Base-by-base conservation (phyloP, 2,113 vertebrate species). In the Saimiri boliviensis region DNA sequence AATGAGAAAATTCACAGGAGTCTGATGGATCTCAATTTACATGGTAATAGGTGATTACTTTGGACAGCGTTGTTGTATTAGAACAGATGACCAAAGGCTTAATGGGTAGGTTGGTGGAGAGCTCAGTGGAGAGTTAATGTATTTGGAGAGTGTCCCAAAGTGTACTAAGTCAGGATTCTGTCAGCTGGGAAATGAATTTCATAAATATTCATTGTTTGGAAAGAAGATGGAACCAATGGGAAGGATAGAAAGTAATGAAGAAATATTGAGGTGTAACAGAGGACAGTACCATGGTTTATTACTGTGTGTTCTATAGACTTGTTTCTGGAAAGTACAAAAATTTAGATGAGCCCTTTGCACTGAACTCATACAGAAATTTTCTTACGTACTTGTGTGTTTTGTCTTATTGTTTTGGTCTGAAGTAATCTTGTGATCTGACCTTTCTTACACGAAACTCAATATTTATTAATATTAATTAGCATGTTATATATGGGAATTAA, bases 11-110 rank as follows among this genome's bases (percentile, higher is more conserved):
- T 56, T 82, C 66, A 91, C 77, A 96, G 76, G 71, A 30, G 40
- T 86, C 23, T 74, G 87, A 95, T 68, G 73, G 86, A 40, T 74
- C 47, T 89, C 84, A 86, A 77, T 91, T 88, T 97, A 86, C 54
- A 76, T 84, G 40, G 21, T 79, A 82, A 90, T 84, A 77, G 54
- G 81, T 87, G 60, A 85, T 81, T 30, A 52, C 19, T 96, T 93
- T 97, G 70, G 71, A 88, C 71, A 90, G 63, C 4, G 5, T 87
- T 40, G 45, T 90, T 86, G 45, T 32, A 20, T 85, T 80, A 81
- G 25, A 93, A 20, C 80, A 37, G 87, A 71, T 92, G 70, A 73
- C n/a, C 21, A 71, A 91, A 32, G 35, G 47, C 63, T 37, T 35
- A 52, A 8, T 27, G 52, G 58, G 3, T 12, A 84, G 27, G 35